Percentiles rank a stretch among this genome's conserved stretches.
Evolutionary conservation across 2,888 invertebrate species (phyloP).

Genomic region (Lepidochitona cinerea): DNA sequence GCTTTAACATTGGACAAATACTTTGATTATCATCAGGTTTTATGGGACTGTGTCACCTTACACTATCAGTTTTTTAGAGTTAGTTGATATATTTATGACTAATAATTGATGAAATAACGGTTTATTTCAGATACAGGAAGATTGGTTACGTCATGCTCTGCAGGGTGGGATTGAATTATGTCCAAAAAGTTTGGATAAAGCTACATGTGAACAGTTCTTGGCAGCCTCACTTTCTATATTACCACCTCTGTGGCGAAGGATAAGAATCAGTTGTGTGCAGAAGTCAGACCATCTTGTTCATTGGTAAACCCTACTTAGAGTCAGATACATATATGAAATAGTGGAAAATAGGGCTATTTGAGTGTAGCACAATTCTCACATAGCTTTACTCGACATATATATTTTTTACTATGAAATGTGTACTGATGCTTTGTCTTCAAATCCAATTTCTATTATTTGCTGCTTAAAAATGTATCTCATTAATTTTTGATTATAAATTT

Average conservation of each 20-base stretch:
- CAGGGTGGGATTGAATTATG: conserved; percentile 17
- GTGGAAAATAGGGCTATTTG: too few species aligned
- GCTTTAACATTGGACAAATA: too few species aligned
- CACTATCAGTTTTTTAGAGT: not conserved
- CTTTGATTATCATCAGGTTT: not conserved
- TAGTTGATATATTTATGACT: not conserved
- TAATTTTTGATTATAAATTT: too few species aligned
- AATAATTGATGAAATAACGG: too few species aligned
- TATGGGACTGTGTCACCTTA: not conserved
- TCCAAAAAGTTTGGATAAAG: conserved; percentile 12
- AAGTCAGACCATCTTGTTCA: conserved; percentile 41
- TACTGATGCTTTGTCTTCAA: too few species aligned
- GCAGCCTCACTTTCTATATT: conserved; percentile 51
- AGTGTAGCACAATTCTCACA: too few species aligned
- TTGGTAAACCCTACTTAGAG: too few species aligned
- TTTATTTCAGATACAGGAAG: conserved; percentile 49
- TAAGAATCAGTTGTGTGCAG: conserved; percentile 53
- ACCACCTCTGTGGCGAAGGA: conserved; percentile 52
- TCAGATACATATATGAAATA: too few species aligned
- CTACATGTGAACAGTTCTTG: conserved; percentile 49
- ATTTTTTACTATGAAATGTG: too few species aligned
- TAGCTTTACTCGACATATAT: too few species aligned
- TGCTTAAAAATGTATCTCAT: too few species aligned
- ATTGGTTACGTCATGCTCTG: conserved; percentile 43
- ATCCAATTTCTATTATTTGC: too few species aligned